Evolutionary conservation across 1,140 invertebrate genomes (phyloP).

Genomic region (Drosophila teissieri): DNA sequence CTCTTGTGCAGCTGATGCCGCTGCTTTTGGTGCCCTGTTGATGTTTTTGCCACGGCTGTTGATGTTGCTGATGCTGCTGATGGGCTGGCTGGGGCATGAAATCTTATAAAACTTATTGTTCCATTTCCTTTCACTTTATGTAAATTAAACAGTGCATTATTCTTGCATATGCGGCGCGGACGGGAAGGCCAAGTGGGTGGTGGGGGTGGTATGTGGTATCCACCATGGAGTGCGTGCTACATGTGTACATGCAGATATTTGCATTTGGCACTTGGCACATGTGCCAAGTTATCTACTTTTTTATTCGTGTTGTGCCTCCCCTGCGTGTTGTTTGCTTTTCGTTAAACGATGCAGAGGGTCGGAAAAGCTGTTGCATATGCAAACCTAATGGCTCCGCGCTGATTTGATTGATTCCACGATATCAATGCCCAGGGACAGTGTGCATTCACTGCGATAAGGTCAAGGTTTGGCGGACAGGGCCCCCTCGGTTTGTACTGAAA

Average conservation of each 20-base stretch:
- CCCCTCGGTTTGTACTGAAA: too few species aligned
- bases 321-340: conserved; percentile 5
- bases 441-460: conserved; percentile 44
- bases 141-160: conserved; percentile 74
- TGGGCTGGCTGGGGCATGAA: conserved; percentile 19
- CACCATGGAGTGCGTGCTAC: conserved; percentile 18
- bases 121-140: conserved; percentile 79
- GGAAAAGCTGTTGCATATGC: conserved; percentile 42
- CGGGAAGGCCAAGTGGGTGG: not conserved
- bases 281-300: conserved; percentile 8
- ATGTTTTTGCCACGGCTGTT: conserved; percentile 13
- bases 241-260: conserved; percentile 28
- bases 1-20: conserved; percentile 56
- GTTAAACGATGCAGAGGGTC: conserved; percentile 15
- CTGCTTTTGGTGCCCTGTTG: not conserved
- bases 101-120: conserved; percentile 77
- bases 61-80: conserved; percentile 20
- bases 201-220: too few species aligned
- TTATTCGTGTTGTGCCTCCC: not conserved
- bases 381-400: conserved; percentile 40
- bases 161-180: conserved; percentile 32
- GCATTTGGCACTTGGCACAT: conserved; percentile 43
- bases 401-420: conserved; percentile 73
- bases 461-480: conserved; percentile 31
- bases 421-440: conserved; percentile 22